A percentile compares a stretch with the other conserved stretches of the same genome.
These are phyloP conservation scores for Panagrolaimus sp. DNA, from an alignment of 1,140 invertebrate genomes.

Conservation along the genomic window DNA sequence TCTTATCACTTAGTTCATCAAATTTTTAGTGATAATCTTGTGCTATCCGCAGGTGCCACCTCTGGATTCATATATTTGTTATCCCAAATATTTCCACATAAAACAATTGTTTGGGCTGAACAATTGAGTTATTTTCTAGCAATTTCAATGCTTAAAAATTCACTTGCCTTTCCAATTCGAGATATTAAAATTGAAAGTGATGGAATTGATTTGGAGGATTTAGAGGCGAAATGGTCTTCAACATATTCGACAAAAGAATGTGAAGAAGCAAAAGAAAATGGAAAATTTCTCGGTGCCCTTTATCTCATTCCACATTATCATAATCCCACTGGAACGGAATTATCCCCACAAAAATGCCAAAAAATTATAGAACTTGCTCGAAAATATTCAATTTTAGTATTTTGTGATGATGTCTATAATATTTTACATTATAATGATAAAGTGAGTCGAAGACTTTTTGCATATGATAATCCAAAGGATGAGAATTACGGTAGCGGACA, in stretches of 20 bases:
- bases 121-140: conserved; percentile 70
- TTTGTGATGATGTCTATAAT: conserved; percentile 70
- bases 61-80: conserved; percentile 67
- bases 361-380: conserved; percentile 64
- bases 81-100: conserved; percentile 65
- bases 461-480: conserved; percentile 47
- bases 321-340: conserved; percentile 66
- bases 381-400: conserved; percentile 65
- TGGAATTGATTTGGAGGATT: conserved; percentile 64
- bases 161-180: conserved; percentile 65
- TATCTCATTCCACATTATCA: conserved; percentile 69
- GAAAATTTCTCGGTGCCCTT: conserved; percentile 66
- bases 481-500: conserved; percentile 61
- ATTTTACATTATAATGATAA: conserved; percentile 63
- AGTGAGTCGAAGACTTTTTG: conserved; percentile 29
- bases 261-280: conserved; percentile 53
- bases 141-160: conserved; percentile 64
- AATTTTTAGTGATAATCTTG: conserved; percentile 64
- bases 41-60: conserved; percentile 68
- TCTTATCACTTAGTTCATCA: conserved; percentile 20
- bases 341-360: conserved; percentile 60
- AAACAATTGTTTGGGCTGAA: conserved; percentile 68
- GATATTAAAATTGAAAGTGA: conserved; percentile 66
- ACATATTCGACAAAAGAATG: conserved; percentile 45
- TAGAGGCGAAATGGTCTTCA: conserved; percentile 59